These are phyloP conservation scores for Heliconius sara DNA, from an alignment of 2,888 invertebrate genomes.

Conservation along the genomic window DNA sequence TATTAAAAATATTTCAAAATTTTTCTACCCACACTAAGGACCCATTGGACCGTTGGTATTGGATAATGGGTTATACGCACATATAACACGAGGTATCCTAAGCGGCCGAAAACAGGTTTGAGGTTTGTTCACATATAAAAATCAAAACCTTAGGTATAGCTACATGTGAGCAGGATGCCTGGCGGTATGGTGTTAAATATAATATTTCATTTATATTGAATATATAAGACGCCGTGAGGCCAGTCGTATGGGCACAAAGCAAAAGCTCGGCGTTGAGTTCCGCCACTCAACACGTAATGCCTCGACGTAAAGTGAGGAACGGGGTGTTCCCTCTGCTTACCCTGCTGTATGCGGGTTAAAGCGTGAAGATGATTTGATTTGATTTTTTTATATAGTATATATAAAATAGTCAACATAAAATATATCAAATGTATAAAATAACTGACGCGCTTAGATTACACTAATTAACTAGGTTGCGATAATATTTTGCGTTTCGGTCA, in stretches of 20 bases:
- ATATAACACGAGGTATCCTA: constrained; percentile 45
- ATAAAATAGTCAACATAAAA: background rate
- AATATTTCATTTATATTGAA: background rate
- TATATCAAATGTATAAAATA: background rate
- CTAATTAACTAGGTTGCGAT: constrained; percentile 20
- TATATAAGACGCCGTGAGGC: background rate
- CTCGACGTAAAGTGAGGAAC: too few relatives aligned
- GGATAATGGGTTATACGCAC: constrained; percentile 32
- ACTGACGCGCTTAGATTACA: background rate
- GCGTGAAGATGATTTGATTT: too few relatives aligned
- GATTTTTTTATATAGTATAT: background rate
- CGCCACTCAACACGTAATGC: too few relatives aligned
- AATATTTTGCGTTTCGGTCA: constrained; percentile 13
- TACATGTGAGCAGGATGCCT: constrained; percentile 28
- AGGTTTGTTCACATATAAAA: constrained; percentile 51
- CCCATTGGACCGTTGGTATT: constrained; percentile 23
- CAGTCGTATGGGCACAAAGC: too few relatives aligned
- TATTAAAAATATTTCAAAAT: constrained; percentile 3
- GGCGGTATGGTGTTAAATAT: constrained; percentile 12
- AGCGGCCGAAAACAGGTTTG: constrained; percentile 52
- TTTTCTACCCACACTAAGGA: constrained; percentile 41
- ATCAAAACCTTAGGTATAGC: constrained; percentile 39
- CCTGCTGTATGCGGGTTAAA: too few relatives aligned
- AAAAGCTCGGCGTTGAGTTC: too few relatives aligned
- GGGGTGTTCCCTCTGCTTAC: too few relatives aligned